Evolutionary conservation across 2,113 vertebrate species (phyloP).

Genomic region (Charadrius vociferus): DNA sequence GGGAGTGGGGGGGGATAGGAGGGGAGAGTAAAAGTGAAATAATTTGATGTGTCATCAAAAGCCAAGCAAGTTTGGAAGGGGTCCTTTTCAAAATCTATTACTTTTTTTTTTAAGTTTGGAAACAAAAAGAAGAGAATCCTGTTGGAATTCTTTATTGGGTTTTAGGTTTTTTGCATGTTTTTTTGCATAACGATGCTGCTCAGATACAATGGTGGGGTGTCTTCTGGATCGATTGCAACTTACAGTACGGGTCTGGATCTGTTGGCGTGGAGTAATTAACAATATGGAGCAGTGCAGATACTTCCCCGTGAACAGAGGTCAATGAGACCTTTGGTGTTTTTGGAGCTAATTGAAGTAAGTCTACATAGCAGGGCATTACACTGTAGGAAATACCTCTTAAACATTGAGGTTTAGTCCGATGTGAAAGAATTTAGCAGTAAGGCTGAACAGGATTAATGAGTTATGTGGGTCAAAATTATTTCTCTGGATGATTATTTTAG

Average conservation of each 20-base stretch:
- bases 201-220: neutral
- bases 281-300: neutral
- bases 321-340: neutral
- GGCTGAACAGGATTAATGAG: neutral
- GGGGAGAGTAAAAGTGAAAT: neutral
- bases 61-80: neutral
- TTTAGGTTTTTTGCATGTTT: neutral
- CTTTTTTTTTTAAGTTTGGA: neutral
- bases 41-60: neutral
- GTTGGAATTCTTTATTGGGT: neutral
- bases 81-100: neutral
- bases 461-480: neutral
- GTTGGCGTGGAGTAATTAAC: neutral
- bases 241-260: neutral
- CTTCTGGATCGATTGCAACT: neutral
- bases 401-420: neutral
- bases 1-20: no score
- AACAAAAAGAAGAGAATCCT: neutral
- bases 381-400: neutral
- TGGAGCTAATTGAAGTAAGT: neutral
- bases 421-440: neutral
- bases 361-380: neutral
- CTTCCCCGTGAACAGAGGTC: neutral
- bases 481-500: neutral
- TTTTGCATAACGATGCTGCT: neutral